These are phyloP conservation scores for Zaprionus kolodkinae DNA, from an alignment of 1,140 invertebrate species.

Conservation along the genomic window DNA sequence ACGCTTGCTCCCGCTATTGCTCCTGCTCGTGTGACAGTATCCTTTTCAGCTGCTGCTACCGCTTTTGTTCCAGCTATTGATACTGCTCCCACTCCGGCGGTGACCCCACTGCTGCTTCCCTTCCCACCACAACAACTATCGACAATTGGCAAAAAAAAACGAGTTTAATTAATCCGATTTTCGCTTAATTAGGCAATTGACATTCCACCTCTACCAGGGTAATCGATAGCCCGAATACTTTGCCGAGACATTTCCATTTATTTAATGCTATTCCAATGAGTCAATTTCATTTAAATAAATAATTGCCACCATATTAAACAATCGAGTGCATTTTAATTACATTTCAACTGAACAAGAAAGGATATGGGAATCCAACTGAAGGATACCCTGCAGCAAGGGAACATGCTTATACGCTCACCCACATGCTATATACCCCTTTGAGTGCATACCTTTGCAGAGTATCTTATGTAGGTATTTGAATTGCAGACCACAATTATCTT, in stretches of 20 bases:
- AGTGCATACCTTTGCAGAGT: neutral
- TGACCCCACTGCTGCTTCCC: neutral
- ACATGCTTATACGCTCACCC: neutral
- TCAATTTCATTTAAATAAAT: conserved; percentile 36
- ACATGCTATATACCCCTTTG: no score
- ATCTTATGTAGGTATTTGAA: neutral
- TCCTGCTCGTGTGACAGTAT: no score
- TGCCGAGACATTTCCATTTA: conserved; percentile 34
- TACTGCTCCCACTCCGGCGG: no score
- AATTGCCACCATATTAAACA: conserved; percentile 4
- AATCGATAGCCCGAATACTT: conserved; percentile 30
- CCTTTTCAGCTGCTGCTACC: no score
- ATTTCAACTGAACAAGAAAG: neutral
- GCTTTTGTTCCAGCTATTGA: no score
- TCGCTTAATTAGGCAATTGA: conserved; percentile 50
- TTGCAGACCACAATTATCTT: conserved; percentile 4
- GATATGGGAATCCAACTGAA: neutral
- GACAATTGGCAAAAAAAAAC: conserved; percentile 7
- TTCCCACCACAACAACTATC: neutral
- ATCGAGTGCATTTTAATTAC: conserved; percentile 12
- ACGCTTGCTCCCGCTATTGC: no score
- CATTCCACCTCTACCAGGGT: conserved; percentile 7
- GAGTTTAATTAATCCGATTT: conserved; percentile 51
- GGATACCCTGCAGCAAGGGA: neutral
- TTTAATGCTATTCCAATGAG: conserved; percentile 34